These are phyloP conservation scores for Synergus gifuensis DNA, from an alignment of 2,888 invertebrate genomes.

Conservation along the genomic window DNA sequence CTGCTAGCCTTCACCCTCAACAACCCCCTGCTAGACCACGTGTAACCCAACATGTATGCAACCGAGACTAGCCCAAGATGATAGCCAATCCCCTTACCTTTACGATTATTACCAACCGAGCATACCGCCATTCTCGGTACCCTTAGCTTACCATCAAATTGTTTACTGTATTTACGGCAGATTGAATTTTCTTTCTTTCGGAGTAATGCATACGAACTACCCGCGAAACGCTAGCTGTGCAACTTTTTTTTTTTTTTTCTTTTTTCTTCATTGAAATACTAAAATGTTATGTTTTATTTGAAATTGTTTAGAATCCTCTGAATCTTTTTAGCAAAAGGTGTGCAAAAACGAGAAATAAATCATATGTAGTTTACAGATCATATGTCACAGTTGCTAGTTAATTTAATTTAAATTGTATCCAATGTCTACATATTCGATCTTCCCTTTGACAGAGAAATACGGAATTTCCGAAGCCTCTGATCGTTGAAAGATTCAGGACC, in stretches of 20 bases:
- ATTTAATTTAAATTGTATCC: background rate
- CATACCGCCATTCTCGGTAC: slow-evolving; percentile 42
- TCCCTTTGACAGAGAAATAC: background rate
- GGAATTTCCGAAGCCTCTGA: background rate
- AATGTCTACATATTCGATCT: background rate
- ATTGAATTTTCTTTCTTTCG: slow-evolving; percentile 63
- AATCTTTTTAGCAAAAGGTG: no score
- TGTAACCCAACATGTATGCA: slow-evolving; percentile 21
- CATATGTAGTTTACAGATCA: no score
- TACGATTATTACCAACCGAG: slow-evolving; percentile 69
- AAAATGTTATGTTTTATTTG: no score
- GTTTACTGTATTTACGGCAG: slow-evolving; percentile 69
- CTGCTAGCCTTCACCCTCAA: slow-evolving; percentile 48
- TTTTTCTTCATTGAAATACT: no score
- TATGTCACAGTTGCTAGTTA: no score
- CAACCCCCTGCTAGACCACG: slow-evolving; percentile 42
- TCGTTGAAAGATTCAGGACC: background rate
- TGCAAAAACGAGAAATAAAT: no score
- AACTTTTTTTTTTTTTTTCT: no score
- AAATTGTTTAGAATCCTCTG: no score
- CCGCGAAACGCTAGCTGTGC: background rate
- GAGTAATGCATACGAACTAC: slow-evolving; percentile 45
- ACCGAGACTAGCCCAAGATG: slow-evolving; percentile 56
- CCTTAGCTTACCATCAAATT: slow-evolving; percentile 65
- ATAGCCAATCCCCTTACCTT: slow-evolving; percentile 71